Evolutionary conservation across 2,888 invertebrate genomes (phyloP), one percentile per base, ranked within the genome.

Genomic region (Leptarthrus brevirostris): DNA sequence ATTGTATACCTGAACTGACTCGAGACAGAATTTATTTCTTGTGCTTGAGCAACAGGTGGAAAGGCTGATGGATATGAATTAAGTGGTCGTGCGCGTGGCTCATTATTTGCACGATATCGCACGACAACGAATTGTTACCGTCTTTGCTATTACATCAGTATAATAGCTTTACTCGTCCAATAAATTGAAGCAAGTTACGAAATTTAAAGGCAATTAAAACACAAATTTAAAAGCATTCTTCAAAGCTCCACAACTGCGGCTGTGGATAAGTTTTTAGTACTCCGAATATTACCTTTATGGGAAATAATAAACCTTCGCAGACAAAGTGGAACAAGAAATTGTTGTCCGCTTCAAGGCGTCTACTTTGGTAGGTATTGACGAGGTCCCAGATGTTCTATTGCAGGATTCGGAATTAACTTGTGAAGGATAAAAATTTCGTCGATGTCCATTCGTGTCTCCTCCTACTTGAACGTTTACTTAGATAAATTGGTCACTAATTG

Each of bases 21-120:
- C 36, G 18, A 16, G 36, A 16, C 36, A 58, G 16, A 58, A 36
- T 58, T 34, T 12, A 36, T 36, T 18, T 58, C 12, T 34, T 34
- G 24, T 20, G 10, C 36, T 58, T 40, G 36, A 36, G 36, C 34
- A 58, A 20, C 58, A 58, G 58, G 36, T 36, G 34, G 36, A 36
- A 26, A 34, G 24, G 58, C 10, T 14, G 14, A 12, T 40, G 3
- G 40, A 12, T 40, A 12, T 6, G 40, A 40, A 1, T 6, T 30
- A 58, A 58, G 36, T 58, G 36, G 58, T 36, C 36, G 34, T 34
- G 58, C 58, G 58, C 58, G 36, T 58, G 58, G 36, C 58, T 58
- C 34, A 58, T 58, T 58, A 58, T 36, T 36, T 34, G 58, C 58
- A 58, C 58, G 58, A 58, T 40, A 58, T 58, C 22, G 58, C 16